phyloP scores from a whole-genome alignment of 2,888 invertebrate species.

The Mythimna pallens region DNA sequence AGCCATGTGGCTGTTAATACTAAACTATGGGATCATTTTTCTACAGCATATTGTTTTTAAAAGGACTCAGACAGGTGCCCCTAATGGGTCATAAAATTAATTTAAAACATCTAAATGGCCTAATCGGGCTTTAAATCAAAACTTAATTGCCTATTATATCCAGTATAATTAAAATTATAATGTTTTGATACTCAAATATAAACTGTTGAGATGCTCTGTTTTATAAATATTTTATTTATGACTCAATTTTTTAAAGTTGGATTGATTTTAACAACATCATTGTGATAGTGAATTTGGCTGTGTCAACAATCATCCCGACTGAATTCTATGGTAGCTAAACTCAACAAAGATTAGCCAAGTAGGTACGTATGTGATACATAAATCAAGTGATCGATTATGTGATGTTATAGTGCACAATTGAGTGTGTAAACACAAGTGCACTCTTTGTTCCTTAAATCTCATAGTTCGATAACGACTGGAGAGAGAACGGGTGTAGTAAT shows the following conservation, averaged over 20 bases:
- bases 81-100: constrained; percentile 38
- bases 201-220: constrained; percentile 16
- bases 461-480: no score
- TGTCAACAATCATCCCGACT: neutral
- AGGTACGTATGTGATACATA: no score
- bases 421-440: no score
- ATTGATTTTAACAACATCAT: neutral
- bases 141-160: constrained; percentile 41
- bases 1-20: neutral
- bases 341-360: no score
- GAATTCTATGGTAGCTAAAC: no score
- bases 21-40: neutral
- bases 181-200: constrained; percentile 24
- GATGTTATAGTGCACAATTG: no score
- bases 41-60: constrained; percentile 5
- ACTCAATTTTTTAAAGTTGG: neutral
- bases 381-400: no score
- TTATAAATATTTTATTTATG: constrained; percentile 7
- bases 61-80: constrained; percentile 12
- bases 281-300: neutral
- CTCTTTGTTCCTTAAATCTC: no score
- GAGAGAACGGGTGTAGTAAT: no score
- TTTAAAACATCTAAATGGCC: constrained; percentile 9
- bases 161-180: constrained; percentile 30
- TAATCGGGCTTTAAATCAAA: constrained; percentile 32